phyloP scores from a whole-genome alignment of 92 coral and sea anemone species.

The Galaxea fascicularis region DNA sequence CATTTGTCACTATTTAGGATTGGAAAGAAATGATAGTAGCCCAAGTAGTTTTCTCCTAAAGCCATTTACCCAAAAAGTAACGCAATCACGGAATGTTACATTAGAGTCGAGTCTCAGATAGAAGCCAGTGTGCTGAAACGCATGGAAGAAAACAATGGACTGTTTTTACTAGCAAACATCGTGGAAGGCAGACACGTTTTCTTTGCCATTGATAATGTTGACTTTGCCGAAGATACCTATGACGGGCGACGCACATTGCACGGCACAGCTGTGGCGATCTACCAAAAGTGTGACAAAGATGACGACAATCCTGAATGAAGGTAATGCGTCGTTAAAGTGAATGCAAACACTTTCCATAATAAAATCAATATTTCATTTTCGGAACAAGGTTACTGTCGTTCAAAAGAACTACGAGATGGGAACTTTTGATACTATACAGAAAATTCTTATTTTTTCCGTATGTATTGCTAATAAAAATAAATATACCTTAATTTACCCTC shows the following conservation, averaged over 20 bases:
- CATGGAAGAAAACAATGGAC: constrained; percentile 61
- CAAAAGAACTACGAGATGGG: not conserved
- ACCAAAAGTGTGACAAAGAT: not conserved
- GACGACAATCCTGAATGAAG: not conserved
- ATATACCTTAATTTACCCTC: not conserved
- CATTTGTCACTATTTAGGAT: no score
- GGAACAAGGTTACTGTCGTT: not conserved
- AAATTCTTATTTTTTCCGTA: not conserved
- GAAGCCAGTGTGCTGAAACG: constrained; percentile 48
- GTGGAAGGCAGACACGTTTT: constrained; percentile 49
- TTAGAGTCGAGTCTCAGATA: constrained; percentile 55
- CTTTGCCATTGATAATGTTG: not conserved
- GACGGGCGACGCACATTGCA: not conserved
- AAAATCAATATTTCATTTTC: not conserved
- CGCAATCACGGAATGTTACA: no score
- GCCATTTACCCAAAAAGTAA: no score
- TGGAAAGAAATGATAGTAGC: no score
- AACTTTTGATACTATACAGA: not conserved
- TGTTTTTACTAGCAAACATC: constrained; percentile 55
- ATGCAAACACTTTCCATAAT: no score
- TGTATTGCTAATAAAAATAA: not conserved
- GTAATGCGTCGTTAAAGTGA: not conserved
- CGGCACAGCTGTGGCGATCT: not conserved
- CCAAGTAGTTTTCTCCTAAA: no score
- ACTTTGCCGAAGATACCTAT: not conserved